phyloP scores from a whole-genome alignment of 2,797 vertebrate genomes.

The Typhlichthys eigenmanni region DNA sequence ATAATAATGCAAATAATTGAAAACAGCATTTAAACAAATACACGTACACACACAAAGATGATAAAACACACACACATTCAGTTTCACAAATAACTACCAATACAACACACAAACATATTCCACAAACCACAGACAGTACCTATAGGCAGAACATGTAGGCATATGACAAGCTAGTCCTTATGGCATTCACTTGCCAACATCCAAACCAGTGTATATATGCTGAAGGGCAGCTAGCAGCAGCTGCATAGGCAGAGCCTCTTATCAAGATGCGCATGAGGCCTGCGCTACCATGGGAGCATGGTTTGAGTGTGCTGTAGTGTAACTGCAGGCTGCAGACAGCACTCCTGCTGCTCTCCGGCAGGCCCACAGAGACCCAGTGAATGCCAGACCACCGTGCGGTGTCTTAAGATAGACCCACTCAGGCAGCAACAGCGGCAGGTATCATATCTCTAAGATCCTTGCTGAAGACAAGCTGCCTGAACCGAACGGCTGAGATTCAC shows the following conservation, averaged over 20 bases:
- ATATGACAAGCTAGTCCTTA: background rate
- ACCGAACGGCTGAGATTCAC: slow-evolving; percentile 67
- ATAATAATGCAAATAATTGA: too few species aligned
- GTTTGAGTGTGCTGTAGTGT: slow-evolving; percentile 46
- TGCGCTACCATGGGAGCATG: slow-evolving; percentile 56
- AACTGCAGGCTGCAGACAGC: slow-evolving; percentile 68
- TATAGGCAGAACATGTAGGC: background rate
- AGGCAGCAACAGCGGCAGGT: slow-evolving; percentile 70
- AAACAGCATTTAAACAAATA: background rate
- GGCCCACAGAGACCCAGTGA: slow-evolving; percentile 71
- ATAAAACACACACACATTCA: slow-evolving; percentile 2
- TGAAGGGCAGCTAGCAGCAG: slow-evolving; percentile 27
- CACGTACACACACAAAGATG: background rate
- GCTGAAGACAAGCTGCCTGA: slow-evolving; percentile 68
- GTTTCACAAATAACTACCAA: background rate
- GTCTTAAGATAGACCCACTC: slow-evolving; percentile 77
- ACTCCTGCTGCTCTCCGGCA: slow-evolving; percentile 60
- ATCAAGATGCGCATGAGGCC: slow-evolving; percentile 54
- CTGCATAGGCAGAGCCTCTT: slow-evolving; percentile 57
- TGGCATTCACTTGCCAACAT: slow-evolving; percentile 14
- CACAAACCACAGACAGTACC: slow-evolving; percentile 10
- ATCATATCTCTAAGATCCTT: slow-evolving; percentile 76
- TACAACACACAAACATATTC: background rate
- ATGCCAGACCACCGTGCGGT: slow-evolving; percentile 79
- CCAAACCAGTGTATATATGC: slow-evolving; percentile 21